A percentile compares a stretch with the other conserved stretches of the same genome.
phyloP scores from a whole-genome alignment of 2,888 invertebrate genomes.

The Clunio marinus region DNA sequence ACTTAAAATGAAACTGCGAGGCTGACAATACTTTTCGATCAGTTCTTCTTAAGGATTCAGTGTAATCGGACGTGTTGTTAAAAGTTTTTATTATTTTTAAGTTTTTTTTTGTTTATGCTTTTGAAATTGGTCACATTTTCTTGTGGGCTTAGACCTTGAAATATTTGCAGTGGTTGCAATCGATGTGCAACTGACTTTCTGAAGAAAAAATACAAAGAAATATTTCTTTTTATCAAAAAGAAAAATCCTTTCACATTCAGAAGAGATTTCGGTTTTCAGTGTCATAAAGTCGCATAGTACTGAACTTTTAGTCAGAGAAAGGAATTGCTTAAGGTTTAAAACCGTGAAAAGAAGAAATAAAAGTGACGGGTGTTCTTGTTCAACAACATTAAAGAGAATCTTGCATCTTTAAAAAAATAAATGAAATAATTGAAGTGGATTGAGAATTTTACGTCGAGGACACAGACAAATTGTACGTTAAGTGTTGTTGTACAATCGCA shows the following conservation, averaged over 20 bases:
- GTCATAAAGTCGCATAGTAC: background rate
- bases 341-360: background rate
- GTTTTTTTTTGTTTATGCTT: background rate
- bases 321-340: background rate
- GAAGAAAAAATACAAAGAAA: background rate
- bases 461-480: too few relatives aligned
- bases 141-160: conserved; percentile 6
- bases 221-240: too few relatives aligned
- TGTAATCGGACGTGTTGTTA: conserved; percentile 26
- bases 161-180: background rate
- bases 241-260: conserved; percentile 10
- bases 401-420: too few relatives aligned
- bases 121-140: background rate
- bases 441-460: background rate
- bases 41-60: conserved; percentile 36
- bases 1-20: conserved; percentile 24
- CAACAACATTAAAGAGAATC: background rate
- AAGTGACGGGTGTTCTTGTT: background rate
- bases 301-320: background rate
- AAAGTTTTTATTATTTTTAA: background rate
- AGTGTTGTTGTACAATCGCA: too few relatives aligned
- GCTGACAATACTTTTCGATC: conserved; percentile 19
- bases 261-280: background rate
- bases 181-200: background rate
- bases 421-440: background rate